Base-by-base conservation (phyloP, 2,797 vertebrate species). In the Pseudochaenichthys georgianus region DNA sequence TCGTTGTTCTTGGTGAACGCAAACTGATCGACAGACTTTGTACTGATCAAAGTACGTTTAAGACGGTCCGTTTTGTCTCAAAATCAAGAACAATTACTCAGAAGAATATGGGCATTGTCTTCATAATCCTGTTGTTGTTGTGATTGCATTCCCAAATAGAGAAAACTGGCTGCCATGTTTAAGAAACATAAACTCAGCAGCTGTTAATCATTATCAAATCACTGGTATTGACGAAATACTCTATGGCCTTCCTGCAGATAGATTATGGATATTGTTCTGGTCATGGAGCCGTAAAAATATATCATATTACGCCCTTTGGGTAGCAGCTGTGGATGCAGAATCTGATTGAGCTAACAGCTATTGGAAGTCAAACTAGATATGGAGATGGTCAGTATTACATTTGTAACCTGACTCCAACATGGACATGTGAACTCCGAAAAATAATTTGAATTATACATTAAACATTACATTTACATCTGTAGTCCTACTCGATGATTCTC, bases 221-320 rank as follows among this genome's bases (percentile, higher is more conserved):
- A 43, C 9, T 12, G 4, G 43, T 60, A 67, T 50, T 42, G 45
- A 58, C 5, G 23, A 69, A 31, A 43, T 13, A 70, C 1, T 13
- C 15, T 13, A 59, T 45, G 45, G 38, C 4, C 53, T 54, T 43
- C 53, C 59, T 46, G 41, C 28, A 64, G 53, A 81, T 62, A 60
- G 13, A 45, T 15, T 48, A 9, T 0, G n/a, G 38, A 28, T 42
- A 48, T 48, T 3, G 12, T 42, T 23, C 45, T 42, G 50, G 13
- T n/a, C 55, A 5, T 42, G 6, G 42, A 64, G 55, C 50, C 13
- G 55, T 16, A 42, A 0, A 52, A n/a, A 45, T 70, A 11, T 6
- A 61, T 31, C 48, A 51, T 11, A 57, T 46, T 50, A 2, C 19
- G 9, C 34, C 1, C 3, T 62, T 66, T 59, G 66, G 48, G 31